These are phyloP conservation scores for Mareca penelope DNA, from an alignment of 2,797 vertebrate species.

Conservation along the genomic window DNA sequence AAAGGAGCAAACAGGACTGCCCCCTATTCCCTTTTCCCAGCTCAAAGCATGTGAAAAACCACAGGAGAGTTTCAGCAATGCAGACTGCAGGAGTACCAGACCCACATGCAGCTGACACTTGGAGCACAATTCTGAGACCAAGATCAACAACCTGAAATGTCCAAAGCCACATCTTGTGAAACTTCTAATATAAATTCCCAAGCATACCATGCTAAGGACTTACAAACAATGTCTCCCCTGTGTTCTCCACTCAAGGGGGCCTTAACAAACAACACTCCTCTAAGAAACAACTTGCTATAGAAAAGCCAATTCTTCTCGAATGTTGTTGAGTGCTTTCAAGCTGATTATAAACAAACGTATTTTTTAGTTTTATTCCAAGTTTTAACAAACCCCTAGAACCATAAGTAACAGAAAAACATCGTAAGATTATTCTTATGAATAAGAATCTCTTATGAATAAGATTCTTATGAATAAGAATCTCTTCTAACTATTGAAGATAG, in stretches of 20 bases:
- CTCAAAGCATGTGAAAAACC: neutral
- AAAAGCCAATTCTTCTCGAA: fast-evolving
- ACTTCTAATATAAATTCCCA: neutral
- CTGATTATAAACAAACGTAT: neutral
- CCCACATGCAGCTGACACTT: neutral
- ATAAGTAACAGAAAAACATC: neutral
- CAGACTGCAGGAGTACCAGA: neutral
- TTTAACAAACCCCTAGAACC: neutral
- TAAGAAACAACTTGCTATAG: neutral
- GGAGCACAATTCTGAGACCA: neutral
- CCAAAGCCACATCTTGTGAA: neutral
- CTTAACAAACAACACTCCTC: neutral
- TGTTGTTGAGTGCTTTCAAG: fast-evolving
- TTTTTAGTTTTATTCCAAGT: neutral
- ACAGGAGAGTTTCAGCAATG: neutral
- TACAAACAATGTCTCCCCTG: neutral
- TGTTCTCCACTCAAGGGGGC: neutral
- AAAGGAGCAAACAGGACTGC: neutral
- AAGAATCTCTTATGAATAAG: too few relatives aligned
- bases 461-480: too few relatives aligned
- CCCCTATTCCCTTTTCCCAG: neutral
- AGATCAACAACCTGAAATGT: neutral
- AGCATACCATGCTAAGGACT: neutral
- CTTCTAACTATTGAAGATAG: too few relatives aligned
- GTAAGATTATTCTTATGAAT: neutral